phyloP scores from a whole-genome alignment of 2,113 vertebrate species.

The Pseudorhombus dupliciocellatus region DNA sequence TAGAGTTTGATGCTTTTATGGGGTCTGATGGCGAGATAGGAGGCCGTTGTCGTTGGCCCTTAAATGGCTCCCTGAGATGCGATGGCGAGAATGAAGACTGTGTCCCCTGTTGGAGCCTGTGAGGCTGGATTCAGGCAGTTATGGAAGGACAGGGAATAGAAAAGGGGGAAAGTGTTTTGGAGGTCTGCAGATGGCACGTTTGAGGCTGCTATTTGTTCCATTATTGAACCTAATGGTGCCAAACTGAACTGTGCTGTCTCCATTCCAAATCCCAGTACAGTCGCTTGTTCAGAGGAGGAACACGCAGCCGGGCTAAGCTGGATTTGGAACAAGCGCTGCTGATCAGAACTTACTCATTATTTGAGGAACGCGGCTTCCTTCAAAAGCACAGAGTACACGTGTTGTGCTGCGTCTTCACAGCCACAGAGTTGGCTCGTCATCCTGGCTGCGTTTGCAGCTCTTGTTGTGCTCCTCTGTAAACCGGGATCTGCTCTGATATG shows the following conservation, averaged over 20 bases:
- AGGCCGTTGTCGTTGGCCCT: constrained; percentile 64
- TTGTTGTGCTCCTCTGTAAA: constrained; percentile 48
- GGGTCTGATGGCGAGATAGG: constrained; percentile 66
- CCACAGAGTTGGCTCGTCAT: constrained; percentile 17
- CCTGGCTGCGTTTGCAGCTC: constrained; percentile 33
- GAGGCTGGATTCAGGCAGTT: constrained; percentile 67
- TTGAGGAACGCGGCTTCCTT: constrained; percentile 22
- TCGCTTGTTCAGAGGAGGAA: constrained; percentile 59
- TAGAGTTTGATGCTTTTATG: constrained; percentile 69
- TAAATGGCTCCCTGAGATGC: constrained; percentile 73
- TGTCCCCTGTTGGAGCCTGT: constrained; percentile 70
- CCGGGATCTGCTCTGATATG: constrained; percentile 19
- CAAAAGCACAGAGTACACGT: constrained; percentile 33
- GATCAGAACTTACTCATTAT: constrained; percentile 51
- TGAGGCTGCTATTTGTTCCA: constrained; percentile 70
- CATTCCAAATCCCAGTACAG: constrained; percentile 61
- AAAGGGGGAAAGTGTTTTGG: constrained; percentile 58
- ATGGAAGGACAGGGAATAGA: constrained; percentile 57
- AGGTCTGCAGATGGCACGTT: constrained; percentile 66
- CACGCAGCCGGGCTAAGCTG: constrained; percentile 55
- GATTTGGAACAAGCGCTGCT: constrained; percentile 53
- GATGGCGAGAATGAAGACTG: constrained; percentile 68
- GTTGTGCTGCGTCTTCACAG: constrained; percentile 29
- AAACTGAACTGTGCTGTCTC: constrained; percentile 59
- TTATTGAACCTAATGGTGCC: constrained; percentile 66